These are phyloP conservation scores for Gryllus bimaculatus DNA, from an alignment of 1,140 invertebrate species.

Conservation along the genomic window DNA sequence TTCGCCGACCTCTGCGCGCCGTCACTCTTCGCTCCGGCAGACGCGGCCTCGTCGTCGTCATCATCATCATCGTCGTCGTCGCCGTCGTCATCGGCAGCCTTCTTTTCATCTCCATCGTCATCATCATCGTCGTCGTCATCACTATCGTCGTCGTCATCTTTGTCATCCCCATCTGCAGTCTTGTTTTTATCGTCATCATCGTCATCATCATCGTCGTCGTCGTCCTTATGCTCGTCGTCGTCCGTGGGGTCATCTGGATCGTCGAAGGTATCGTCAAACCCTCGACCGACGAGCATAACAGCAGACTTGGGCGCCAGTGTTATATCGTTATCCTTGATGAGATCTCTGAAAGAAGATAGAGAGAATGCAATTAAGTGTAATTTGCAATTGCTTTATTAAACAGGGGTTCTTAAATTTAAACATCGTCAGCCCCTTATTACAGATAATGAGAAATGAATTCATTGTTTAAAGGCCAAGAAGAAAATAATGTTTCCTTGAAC, in stretches of 20 bases:
- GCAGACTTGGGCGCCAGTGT: neutral
- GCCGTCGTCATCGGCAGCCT: neutral
- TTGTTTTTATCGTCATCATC: neutral
- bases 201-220: neutral
- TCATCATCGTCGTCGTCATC: neutral
- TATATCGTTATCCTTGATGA: neutral
- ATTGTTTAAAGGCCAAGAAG: no score
- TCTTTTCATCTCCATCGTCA: neutral
- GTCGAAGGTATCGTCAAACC: neutral
- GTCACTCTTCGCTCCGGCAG: no score
- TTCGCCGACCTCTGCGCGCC: no score
- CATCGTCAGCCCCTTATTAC: no score
- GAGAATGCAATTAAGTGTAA: no score
- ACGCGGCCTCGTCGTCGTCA: neutral
- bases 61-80: neutral
- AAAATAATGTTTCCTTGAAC: no score
- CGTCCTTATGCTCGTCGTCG: neutral
- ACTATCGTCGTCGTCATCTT: neutral
- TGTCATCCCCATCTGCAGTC: neutral
- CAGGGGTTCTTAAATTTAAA: no score
- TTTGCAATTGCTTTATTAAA: no score
- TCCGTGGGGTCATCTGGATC: neutral
- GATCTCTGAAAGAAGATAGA: neutral
- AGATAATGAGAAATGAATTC: no score
- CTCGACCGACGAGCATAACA: neutral